Evolutionary conservation across 2,113 vertebrate species (phyloP).

Genomic region (Sardina pilchardus): DNA sequence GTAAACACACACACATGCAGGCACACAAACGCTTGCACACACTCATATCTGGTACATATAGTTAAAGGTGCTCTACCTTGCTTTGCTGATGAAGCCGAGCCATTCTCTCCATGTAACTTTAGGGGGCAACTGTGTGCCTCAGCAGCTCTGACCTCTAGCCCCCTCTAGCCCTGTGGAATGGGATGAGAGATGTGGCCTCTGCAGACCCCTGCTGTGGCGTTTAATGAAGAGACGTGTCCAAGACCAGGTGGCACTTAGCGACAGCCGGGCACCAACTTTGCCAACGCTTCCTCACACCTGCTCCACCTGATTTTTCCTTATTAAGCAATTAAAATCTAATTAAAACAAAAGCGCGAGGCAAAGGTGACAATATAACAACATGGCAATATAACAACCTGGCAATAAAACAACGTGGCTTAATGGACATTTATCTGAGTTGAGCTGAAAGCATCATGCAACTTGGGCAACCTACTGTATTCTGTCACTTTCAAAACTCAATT

Average conservation of each 20-base stretch:
- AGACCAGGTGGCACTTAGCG: conserved; percentile 51
- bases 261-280: conserved; percentile 42
- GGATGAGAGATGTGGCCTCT: background rate
- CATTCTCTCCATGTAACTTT: background rate
- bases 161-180: background rate
- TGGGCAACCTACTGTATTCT: background rate
- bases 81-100: background rate
- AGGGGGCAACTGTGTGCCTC: background rate
- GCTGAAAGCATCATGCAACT: background rate
- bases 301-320: conserved; percentile 55
- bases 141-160: background rate
- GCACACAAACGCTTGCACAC: too few species aligned
- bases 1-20: too few species aligned
- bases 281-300: conserved; percentile 54
- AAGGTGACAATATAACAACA: background rate
- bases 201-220: background rate
- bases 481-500: background rate
- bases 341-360: conserved; percentile 27
- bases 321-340: conserved; percentile 55
- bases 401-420: background rate
- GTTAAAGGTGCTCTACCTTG: background rate
- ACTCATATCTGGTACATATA: too few species aligned
- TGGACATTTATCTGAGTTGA: background rate
- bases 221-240: conserved; percentile 9
- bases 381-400: background rate